Evolutionary conservation across 2,888 invertebrate species (phyloP).

Genomic region (Julus scanicus): DNA sequence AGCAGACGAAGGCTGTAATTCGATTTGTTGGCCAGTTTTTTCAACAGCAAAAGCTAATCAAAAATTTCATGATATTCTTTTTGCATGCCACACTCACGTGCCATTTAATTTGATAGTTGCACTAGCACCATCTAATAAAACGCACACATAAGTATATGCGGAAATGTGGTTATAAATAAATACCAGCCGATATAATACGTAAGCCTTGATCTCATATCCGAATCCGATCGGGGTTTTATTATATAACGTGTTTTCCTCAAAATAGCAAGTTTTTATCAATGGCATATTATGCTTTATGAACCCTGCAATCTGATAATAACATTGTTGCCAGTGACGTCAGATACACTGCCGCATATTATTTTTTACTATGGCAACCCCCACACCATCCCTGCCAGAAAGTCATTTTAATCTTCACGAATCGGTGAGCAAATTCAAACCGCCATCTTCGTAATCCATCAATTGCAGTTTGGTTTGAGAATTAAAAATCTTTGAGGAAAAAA

Average conservation of each 20-base stretch:
- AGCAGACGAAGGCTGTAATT: background rate
- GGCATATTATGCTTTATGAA: conserved; percentile 42
- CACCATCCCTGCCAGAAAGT: background rate
- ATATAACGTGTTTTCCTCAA: conserved; percentile 36
- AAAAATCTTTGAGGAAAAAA: background rate
- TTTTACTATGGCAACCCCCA: conserved; percentile 22
- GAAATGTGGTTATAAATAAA: conserved; percentile 45
- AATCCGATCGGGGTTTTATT: conserved; percentile 41
- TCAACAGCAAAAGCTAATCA: background rate
- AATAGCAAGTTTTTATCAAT: conserved; percentile 43
- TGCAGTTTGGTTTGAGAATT: background rate
- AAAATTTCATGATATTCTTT: conserved; percentile 17
- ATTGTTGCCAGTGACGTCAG: conserved; percentile 40
- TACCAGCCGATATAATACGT: background rate
- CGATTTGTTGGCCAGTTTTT: conserved; percentile 30
- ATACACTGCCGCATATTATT: background rate
- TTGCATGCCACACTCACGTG: background rate
- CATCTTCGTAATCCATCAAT: background rate
- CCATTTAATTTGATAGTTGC: conserved; percentile 21
- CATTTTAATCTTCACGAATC: conserved; percentile 40
- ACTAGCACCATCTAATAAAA: conserved; percentile 13
- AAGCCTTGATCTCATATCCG: conserved; percentile 40
- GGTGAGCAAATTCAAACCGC: background rate
- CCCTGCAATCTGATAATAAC: conserved; percentile 45
- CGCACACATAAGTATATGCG: conserved; percentile 34